Conservation (phyloP, 2,888 invertebrate species). For the Napeogenes sylphis region DNA sequence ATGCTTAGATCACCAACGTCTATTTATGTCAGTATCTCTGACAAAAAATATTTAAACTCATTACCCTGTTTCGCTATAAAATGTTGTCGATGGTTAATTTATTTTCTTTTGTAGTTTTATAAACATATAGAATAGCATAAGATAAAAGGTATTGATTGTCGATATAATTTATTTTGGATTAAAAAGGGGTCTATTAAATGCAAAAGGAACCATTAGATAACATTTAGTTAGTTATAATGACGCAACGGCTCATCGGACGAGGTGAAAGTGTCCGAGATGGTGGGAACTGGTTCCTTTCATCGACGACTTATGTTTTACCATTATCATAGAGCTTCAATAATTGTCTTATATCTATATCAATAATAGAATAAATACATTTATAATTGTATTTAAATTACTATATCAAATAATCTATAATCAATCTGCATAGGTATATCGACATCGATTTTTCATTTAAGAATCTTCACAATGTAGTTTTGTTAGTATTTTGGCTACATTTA, state of each 20-base stretch:
- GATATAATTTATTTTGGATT: neutral
- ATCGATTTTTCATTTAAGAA: too few relatives aligned
- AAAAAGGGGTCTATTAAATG: conserved; percentile 5
- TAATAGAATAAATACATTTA: too few relatives aligned
- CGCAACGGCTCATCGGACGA: conserved; percentile 35
- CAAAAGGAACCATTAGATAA: conserved; percentile 31
- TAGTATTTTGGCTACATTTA: too few relatives aligned
- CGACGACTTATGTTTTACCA: conserved; percentile 10
- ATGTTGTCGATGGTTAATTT: too few relatives aligned
- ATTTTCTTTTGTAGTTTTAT: too few relatives aligned
- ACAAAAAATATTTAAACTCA: neutral
- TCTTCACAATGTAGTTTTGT: too few relatives aligned
- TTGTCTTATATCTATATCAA: too few relatives aligned
- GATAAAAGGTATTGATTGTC: too few relatives aligned
- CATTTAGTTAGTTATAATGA: conserved; percentile 38
- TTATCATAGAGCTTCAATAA: neutral
- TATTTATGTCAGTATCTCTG: neutral
- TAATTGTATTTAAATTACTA: too few relatives aligned
- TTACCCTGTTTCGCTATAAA: neutral
- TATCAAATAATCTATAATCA: too few relatives aligned
- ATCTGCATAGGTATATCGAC: too few relatives aligned
- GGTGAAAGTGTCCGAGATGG: conserved; percentile 48
- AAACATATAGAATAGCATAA: neutral
- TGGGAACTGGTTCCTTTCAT: conserved; percentile 36
- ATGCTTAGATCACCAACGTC: conserved; percentile 2